Base-by-base conservation (phyloP, 2,888 invertebrate species). In the Dasysyrphus tricinctus region DNA sequence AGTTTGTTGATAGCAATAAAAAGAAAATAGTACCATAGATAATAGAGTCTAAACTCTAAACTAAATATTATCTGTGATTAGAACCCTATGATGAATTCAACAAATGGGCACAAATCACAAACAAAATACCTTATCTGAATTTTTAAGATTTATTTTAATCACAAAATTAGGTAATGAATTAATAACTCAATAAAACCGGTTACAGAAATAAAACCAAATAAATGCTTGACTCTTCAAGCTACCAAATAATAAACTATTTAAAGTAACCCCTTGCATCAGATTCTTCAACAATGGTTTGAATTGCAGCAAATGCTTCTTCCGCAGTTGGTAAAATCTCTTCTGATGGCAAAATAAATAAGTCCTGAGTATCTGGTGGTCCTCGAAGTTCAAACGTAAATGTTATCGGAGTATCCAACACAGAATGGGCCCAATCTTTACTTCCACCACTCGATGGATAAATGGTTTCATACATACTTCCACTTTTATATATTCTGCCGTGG, bases 371-470 rank as follows among this genome's bases (percentile, higher is more conserved):
- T 1, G 92, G 91, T 2, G 92, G 91, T 0, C 93, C 93, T 19
- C 93, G 91, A 54, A 93, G 80, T 78, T 93, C 93, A 79, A 93
- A 92, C 3, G 93, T 93, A 49, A 90, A 93, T 4, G 92, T 90
- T 47, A 93, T 91, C 0, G 93, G 92, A 84, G 93, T 92, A 4
- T 89, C 88, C 0, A 90, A 88, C 56, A 89, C 88, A 16, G 90
- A 84, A 88, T 92, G 91, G 3, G 92, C 92, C 92, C 6, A 92
- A 61, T 92, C 92, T 89, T 91, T 92, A 88, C 92, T 92, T 19
- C 90, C 92, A 3, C 92, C 92, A 87, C 92, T 92, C 0, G 92
- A 92, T 1, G 93, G 93, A 89, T 93, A 93, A 78, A 93, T 93
- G 0, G 92, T 93, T 77, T 93, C 92, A 72, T 90, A 91, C 6